phyloP scores from a whole-genome alignment of 1,140 invertebrate species.

The Eurosta solidaginis region DNA sequence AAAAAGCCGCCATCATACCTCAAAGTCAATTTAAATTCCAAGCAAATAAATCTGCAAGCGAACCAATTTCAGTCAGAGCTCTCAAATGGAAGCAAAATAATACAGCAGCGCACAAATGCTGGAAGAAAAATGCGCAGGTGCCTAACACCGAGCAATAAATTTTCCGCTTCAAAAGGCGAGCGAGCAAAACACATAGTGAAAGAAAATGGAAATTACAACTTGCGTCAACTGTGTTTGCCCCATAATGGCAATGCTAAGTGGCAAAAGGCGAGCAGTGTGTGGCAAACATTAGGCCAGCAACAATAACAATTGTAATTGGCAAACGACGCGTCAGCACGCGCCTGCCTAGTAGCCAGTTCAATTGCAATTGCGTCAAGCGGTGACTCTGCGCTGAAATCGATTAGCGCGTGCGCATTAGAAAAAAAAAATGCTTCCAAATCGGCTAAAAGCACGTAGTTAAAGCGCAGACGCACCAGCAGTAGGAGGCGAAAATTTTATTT shows the following conservation, averaged over 20 bases:
- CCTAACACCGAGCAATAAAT: constrained; percentile 25
- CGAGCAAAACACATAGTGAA: background rate
- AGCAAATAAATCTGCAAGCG: background rate
- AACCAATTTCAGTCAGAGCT: background rate
- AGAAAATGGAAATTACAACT: background rate
- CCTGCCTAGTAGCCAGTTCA: constrained; percentile 21
- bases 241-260: background rate
- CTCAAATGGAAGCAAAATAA: constrained; percentile 9
- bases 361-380: background rate
- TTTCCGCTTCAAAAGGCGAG: constrained; percentile 19
- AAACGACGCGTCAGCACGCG: background rate
- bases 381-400: constrained; percentile 12
- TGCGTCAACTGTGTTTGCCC: background rate
- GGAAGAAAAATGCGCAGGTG: constrained; percentile 29
- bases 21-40: constrained; percentile 19
- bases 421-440: background rate
- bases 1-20: background rate
- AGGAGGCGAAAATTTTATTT: background rate
- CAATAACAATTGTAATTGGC: too few species aligned
- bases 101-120: background rate
- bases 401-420: background rate
- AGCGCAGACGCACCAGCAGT: background rate
- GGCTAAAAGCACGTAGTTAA: background rate
- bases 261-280: background rate
- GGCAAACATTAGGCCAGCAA: too few species aligned